Evolutionary conservation across 2,888 invertebrate genomes (phyloP).

Genomic region (Ommatoiulus sabulosus): DNA sequence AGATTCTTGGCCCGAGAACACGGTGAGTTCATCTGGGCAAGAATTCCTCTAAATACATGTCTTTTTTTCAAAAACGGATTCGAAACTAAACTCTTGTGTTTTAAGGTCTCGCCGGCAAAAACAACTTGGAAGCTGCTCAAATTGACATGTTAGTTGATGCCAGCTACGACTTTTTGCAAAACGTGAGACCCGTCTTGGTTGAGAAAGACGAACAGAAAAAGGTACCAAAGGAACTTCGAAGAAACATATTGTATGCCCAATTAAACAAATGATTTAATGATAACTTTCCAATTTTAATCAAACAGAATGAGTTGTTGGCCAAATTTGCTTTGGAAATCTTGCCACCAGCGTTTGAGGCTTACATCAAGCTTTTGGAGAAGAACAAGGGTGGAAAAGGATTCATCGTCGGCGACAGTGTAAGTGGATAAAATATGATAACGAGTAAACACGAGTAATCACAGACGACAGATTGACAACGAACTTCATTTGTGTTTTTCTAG

Average conservation of each 20-base stretch:
- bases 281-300: neutral
- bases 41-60: neutral
- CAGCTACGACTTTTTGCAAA: slow-evolving; percentile 60
- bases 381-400: slow-evolving; percentile 51
- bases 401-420: slow-evolving; percentile 54
- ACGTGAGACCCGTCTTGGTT: neutral
- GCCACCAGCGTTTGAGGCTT: slow-evolving; percentile 2
- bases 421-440: neutral
- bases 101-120: slow-evolving; percentile 61
- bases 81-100: neutral
- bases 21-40: slow-evolving; percentile 58
- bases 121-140: slow-evolving; percentile 61
- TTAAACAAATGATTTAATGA: neutral
- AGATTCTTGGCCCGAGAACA: slow-evolving; percentile 61
- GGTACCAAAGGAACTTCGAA: slow-evolving; percentile 28
- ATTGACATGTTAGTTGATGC: slow-evolving; percentile 62
- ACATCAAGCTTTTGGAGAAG: slow-evolving; percentile 8
- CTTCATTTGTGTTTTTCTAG: slow-evolving; percentile 65
- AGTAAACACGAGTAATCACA: neutral
- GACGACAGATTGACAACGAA: neutral
- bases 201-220: slow-evolving; percentile 56
- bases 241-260: too few species aligned
- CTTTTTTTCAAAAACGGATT: neutral
- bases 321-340: slow-evolving; percentile 42
- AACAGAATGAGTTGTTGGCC: slow-evolving; percentile 44